Percentiles rank a stretch among this genome's conserved stretches.
Conservation (phyloP, 2,113 vertebrate species). For the Puntigrus tetrazona region DNA sequence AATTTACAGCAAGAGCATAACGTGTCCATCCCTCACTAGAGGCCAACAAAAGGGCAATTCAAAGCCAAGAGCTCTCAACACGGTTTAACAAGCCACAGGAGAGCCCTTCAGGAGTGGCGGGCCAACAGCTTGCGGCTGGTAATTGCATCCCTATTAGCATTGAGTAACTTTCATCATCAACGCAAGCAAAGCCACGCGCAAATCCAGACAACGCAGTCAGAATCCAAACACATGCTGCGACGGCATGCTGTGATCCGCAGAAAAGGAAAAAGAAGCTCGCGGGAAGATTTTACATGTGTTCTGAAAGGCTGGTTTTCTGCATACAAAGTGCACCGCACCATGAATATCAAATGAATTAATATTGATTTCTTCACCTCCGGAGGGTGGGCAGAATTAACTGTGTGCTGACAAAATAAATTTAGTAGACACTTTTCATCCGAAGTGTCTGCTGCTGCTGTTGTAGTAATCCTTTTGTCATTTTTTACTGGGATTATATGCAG, state of each 20-base stretch:
- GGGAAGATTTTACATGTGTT: background rate
- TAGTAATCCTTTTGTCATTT: background rate
- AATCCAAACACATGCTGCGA: conserved; percentile 37
- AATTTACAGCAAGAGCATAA: conserved; percentile 40
- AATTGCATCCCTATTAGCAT: conserved; percentile 61
- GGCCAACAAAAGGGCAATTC: conserved; percentile 59
- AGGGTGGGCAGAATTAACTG: conserved; percentile 19
- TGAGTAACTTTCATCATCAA: conserved; percentile 58
- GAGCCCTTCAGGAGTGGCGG: conserved; percentile 56
- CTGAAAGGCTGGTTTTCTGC: background rate
- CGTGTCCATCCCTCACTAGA: conserved; percentile 52
- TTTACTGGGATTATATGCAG: conserved; percentile 97
- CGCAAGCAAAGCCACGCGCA: conserved; percentile 43
- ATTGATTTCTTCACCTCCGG: conserved; percentile 15
- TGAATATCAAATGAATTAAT: conserved; percentile 15
- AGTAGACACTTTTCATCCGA: conserved; percentile 5
- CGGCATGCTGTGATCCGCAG: conserved; percentile 33
- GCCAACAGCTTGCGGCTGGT: conserved; percentile 58
- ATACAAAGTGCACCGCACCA: background rate
- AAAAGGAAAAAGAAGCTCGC: background rate
- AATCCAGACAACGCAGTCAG: conserved; percentile 33
- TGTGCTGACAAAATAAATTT: conserved; percentile 23
- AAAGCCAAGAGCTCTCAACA: conserved; percentile 59
- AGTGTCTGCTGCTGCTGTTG: background rate
- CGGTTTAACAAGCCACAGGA: conserved; percentile 60